Conservation (phyloP, 1,140 invertebrate species). For the Leptoteleia sp. region DNA sequence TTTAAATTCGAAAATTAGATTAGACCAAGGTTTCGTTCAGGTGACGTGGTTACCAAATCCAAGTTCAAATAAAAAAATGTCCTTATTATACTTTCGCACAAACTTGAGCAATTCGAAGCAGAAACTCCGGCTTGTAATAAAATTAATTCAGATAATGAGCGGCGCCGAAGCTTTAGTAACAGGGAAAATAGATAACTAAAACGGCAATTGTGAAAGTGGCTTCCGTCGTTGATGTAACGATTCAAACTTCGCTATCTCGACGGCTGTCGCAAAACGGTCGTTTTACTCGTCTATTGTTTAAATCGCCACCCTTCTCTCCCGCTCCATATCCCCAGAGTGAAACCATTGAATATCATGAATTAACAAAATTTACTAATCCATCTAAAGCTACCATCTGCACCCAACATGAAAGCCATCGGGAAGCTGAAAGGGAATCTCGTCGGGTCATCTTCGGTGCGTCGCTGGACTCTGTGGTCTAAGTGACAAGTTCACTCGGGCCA, state of each 20-base stretch:
- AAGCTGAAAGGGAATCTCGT: slow-evolving; percentile 36
- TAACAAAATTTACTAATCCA: slow-evolving; percentile 20
- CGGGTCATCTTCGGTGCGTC: slow-evolving; percentile 10
- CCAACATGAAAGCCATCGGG: slow-evolving; percentile 54
- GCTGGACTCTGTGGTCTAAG: slow-evolving; percentile 2
- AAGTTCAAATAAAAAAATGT: too few relatives aligned
- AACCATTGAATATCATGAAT: neutral
- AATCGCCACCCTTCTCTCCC: neutral
- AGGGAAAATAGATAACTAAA: neutral
- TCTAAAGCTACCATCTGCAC: slow-evolving; percentile 33
- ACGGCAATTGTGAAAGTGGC: neutral
- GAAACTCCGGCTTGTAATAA: neutral
- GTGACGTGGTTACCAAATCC: too few relatives aligned
- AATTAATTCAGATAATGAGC: neutral
- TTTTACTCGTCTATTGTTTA: slow-evolving; percentile 5
- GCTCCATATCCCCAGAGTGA: slow-evolving; percentile 5
- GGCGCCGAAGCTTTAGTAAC: neutral
- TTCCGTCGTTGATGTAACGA: neutral
- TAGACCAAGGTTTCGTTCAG: too few relatives aligned
- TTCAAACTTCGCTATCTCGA: slow-evolving; percentile 11
- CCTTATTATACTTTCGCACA: too few relatives aligned
- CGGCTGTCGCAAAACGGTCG: neutral
- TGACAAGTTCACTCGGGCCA: slow-evolving; percentile 8
- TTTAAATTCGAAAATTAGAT: too few relatives aligned
- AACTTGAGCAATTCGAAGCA: neutral